These are phyloP conservation scores for Augiades crinisus DNA, from an alignment of 2,888 invertebrate species.

Conservation along the genomic window DNA sequence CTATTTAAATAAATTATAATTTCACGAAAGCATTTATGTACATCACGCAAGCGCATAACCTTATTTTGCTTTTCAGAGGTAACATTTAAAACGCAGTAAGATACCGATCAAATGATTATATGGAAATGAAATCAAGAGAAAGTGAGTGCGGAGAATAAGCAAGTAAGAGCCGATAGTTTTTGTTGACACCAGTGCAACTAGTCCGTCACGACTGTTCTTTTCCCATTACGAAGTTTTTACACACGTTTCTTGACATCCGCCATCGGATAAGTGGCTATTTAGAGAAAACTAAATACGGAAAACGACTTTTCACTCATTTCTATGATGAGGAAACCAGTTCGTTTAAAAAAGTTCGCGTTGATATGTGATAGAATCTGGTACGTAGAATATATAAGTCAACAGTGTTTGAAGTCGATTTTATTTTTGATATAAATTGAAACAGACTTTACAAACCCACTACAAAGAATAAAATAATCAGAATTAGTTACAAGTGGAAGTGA, in stretches of 20 bases:
- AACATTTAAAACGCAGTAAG: neutral
- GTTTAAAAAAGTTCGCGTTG: too few species aligned
- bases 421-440: too few species aligned
- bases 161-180: slow-evolving; percentile 1
- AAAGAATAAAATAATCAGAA: too few species aligned
- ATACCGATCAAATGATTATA: slow-evolving; percentile 5
- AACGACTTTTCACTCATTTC: neutral
- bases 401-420: neutral
- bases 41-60: too few species aligned
- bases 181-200: slow-evolving; percentile 7
- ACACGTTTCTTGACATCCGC: neutral
- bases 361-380: too few species aligned
- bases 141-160: slow-evolving; percentile 17
- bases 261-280: neutral
- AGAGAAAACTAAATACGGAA: neutral
- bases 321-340: too few species aligned
- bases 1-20: too few species aligned
- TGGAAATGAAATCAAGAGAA: slow-evolving; percentile 20
- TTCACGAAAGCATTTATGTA: too few species aligned
- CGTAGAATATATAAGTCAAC: too few species aligned
- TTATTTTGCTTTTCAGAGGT: too few species aligned
- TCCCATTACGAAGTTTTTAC: neutral
- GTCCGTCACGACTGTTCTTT: slow-evolving; percentile 9
- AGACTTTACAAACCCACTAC: too few species aligned
- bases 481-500: too few species aligned